Evolutionary conservation across 35 echinoderm and acorn worm genomes (phyloP).

Genomic region (Diadema setosum): DNA sequence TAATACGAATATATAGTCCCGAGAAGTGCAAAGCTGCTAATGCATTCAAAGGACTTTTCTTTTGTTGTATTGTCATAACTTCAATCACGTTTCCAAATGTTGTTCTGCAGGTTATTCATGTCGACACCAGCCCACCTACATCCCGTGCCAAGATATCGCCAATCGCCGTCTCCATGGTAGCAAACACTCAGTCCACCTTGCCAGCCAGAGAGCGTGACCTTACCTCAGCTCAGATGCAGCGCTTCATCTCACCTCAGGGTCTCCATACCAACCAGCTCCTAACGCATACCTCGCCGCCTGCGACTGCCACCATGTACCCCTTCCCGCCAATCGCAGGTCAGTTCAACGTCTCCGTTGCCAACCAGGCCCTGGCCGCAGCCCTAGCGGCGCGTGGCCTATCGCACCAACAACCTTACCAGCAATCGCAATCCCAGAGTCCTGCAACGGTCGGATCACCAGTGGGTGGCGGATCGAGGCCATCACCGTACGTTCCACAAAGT

Average conservation of each 20-base stretch:
- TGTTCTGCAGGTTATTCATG: background rate
- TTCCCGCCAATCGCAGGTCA: background rate
- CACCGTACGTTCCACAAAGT: background rate
- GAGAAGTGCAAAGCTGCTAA: too few species aligned
- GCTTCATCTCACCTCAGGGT: background rate
- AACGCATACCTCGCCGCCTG: background rate
- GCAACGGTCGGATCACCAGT: background rate
- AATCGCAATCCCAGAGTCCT: background rate
- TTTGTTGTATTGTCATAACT: too few species aligned
- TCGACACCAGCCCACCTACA: background rate
- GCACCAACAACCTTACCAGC: background rate
- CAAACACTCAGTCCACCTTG: background rate
- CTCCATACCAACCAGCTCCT: background rate
- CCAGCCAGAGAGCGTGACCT: slow-evolving; percentile 1
- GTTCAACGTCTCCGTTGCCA: background rate
- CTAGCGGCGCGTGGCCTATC: background rate
- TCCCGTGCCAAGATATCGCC: background rate
- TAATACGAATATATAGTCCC: too few species aligned
- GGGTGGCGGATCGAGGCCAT: background rate
- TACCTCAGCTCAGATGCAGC: background rate
- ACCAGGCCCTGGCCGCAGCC: background rate
- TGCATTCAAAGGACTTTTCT: too few species aligned
- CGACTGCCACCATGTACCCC: background rate
- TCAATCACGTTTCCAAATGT: too few species aligned
- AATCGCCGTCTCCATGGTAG: background rate